phyloP scores from a whole-genome alignment of 1,140 invertebrate species.

The Drosophila persimilis region DNA sequence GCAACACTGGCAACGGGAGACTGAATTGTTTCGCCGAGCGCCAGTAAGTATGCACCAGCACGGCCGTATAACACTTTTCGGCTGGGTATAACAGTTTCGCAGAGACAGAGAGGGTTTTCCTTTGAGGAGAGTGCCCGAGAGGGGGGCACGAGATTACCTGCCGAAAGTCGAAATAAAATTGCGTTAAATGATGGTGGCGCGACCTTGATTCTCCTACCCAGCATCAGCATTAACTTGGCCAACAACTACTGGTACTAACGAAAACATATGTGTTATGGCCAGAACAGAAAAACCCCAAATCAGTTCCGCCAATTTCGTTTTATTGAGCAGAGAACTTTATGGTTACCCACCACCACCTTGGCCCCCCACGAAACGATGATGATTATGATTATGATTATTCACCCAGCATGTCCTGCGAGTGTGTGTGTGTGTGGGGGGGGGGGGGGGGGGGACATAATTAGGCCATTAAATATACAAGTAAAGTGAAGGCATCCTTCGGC shows the following conservation, averaged over 20 bases:
- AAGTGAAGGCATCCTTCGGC: constrained; percentile 43
- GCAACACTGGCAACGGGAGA: too few relatives aligned
- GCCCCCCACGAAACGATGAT: neutral
- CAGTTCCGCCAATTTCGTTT: constrained; percentile 53
- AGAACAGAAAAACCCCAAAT: constrained; percentile 10
- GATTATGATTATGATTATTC: constrained; percentile 78
- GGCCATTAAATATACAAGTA: constrained; percentile 63
- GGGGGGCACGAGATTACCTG: constrained; percentile 31
- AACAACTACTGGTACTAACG: constrained; percentile 20
- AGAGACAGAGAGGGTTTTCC: too few relatives aligned
- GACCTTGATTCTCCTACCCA: constrained; percentile 26
- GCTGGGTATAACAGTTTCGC: too few relatives aligned
- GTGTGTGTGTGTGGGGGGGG: constrained; percentile 16
- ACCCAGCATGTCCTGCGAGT: constrained; percentile 35
- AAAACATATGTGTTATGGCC: constrained; percentile 29
- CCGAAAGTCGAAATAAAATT: constrained; percentile 39
- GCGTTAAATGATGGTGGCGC: constrained; percentile 26
- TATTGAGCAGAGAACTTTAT: constrained; percentile 41
- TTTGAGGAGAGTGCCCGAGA: too few relatives aligned
- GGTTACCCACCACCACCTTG: neutral
- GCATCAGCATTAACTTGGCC: constrained; percentile 48
- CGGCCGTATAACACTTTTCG: too few relatives aligned
- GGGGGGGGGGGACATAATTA: constrained; percentile 48
- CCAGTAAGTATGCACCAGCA: too few relatives aligned
- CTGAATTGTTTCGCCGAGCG: too few relatives aligned